These are phyloP conservation scores for Oxyteleia sp. DNA, from an alignment of 2,888 invertebrate species.

Conservation along the genomic window DNA sequence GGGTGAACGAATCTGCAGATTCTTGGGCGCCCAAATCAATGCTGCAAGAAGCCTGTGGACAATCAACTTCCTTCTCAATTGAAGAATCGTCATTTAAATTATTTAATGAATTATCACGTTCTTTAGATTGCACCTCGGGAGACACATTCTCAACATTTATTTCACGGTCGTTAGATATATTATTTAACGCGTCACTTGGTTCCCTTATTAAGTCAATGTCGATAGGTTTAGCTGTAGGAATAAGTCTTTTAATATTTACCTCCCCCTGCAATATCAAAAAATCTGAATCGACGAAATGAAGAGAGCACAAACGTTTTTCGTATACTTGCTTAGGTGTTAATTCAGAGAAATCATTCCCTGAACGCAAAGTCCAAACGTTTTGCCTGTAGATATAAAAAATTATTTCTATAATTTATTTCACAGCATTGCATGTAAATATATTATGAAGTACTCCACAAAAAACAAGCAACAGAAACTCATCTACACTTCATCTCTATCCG, in stretches of 20 bases:
- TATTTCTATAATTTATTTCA: no score
- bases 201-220: not conserved
- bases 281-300: not conserved
- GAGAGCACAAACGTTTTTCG: constrained; percentile 11
- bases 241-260: not conserved
- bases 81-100: no score
- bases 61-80: not conserved
- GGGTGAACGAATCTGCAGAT: not conserved
- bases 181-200: no score
- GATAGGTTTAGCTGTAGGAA: not conserved
- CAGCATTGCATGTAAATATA: no score
- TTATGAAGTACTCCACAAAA: no score
- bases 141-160: no score
- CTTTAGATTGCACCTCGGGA: no score
- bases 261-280: constrained; percentile 1
- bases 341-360: constrained; percentile 6
- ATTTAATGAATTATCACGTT: no score
- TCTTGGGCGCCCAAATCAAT: not conserved
- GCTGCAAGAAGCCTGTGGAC: not conserved
- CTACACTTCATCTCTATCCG: no score
- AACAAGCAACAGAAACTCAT: no score
- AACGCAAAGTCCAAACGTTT: not conserved
- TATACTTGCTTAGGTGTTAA: constrained; percentile 3
- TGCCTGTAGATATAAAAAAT: not conserved
- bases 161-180: no score